These are phyloP conservation scores for Gymnosoma rotundatum DNA, from an alignment of 2,888 invertebrate genomes.

Conservation along the genomic window DNA sequence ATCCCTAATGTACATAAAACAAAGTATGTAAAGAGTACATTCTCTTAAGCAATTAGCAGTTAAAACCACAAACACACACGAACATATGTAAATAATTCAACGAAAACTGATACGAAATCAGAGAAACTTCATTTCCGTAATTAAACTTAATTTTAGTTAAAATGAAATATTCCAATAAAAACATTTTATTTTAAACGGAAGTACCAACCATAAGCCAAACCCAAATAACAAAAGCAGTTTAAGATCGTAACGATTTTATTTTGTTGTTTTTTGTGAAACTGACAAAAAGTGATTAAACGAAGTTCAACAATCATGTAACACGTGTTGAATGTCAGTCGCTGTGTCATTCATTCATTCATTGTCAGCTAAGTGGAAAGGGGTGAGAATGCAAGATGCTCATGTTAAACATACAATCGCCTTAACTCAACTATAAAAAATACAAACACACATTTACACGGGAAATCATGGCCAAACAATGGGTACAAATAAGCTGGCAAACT, in stretches of 20 bases:
- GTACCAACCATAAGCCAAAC: constrained; percentile 65
- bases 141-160: constrained; percentile 44
- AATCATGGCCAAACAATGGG: constrained; percentile 65
- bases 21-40: no score
- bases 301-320: constrained; percentile 64
- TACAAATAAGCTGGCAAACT: constrained; percentile 49
- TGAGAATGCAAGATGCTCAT: constrained; percentile 39
- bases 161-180: constrained; percentile 6
- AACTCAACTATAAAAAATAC: constrained; percentile 22
- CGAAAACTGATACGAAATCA: constrained; percentile 48
- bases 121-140: constrained; percentile 55
- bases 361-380: constrained; percentile 47
- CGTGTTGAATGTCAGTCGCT: constrained; percentile 65
- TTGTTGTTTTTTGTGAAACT: neutral
- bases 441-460: constrained; percentile 32
- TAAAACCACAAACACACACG: constrained; percentile 1
- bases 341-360: constrained; percentile 48
- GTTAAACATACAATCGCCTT: constrained; percentile 22
- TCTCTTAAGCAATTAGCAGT: neutral
- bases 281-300: constrained; percentile 48
- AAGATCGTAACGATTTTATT: constrained; percentile 49
- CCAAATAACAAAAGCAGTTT: constrained; percentile 49
- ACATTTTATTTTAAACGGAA: constrained; percentile 58
- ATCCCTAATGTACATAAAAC: no score
- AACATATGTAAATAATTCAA: neutral